Base-by-base conservation (phyloP, 2,113 vertebrate species). In the Camelus dromedarius region DNA sequence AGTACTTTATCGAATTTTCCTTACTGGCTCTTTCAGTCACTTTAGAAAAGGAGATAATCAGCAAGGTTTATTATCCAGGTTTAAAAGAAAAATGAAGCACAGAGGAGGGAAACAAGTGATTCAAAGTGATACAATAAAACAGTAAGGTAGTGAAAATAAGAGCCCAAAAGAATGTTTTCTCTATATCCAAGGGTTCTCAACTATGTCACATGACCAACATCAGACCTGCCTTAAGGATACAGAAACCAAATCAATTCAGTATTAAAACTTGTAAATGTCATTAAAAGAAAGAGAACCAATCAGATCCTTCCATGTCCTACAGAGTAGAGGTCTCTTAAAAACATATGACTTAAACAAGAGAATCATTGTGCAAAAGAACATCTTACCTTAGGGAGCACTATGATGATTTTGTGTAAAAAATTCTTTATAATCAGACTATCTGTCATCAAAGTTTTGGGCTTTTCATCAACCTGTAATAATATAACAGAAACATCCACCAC, bases 361-460 rank as follows among this genome's bases (percentile, higher is more conserved):
- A 67, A 85, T 38, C 64, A 84, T 60, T 80, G 26, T 80, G 48
- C 32, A 28, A 46, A 96, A 81, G 15, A 92, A 67, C 3, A 95
- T 35, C 95, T 97, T 98, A 99, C 99, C 98, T 96, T 97, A 54
- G 99, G 98, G 70, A 99, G 98, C 46, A 98, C 96, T 93, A 99
- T 77, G 96, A 98, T 98, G 92, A 99, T 98, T 88, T 95, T 98
- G 60, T 89, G 98, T 62, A 99, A 97, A 97, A 99, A 99, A 66
- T 88, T 94, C 88, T 99, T 98, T 42, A 98, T 86, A 69, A 89
- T 80, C 84, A 97, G n/a, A 88, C 96, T 96, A 85, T 97, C 97
- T 93, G 89, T 97, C 90, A 94, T 89, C 84, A 96, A 76, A 73
- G 86, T 96, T 26, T 22, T 86, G 28, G 70, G 96, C 18, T 46